Base-by-base conservation (phyloP, 2,797 vertebrate genomes). In the Sebastes diaconus region DNA sequence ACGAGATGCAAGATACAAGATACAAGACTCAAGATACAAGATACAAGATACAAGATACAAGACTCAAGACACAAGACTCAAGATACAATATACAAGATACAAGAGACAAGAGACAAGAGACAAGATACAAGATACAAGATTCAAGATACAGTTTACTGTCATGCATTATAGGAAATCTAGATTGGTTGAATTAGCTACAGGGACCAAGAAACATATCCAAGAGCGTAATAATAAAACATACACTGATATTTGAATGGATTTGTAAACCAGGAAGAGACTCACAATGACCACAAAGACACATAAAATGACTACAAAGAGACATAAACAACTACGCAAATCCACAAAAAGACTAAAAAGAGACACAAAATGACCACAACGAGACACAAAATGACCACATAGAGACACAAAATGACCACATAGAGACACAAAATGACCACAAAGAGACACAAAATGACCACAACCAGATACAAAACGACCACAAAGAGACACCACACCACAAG, bases 401-500 rank as follows among this genome's bases (percentile, higher is more conserved):
- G 18, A 46, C 2, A 18, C 16, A 18, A 46, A 18, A 46, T 6
- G 4, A 39, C 36, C 6, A 34, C 4, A 39, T 4, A 39, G 13
- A 39, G 1, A 34, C 9, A 36, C 0, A 42, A 42, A 46, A 46
- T 16, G 13, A 46, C 39, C 0, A 50, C 39, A 50, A 50, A 4
- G 18, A 24, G 22, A 24, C 22, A 24, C 22, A 24, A 50, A 18
- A 46, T 1, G 42, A 46, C 42, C 5, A 14, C 5, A 2, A 3
- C 0, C 4, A 12, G 11, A 36, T 0, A 46, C 1, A 46, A 46
- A 6, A 39, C 1, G 12, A 39, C 13, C 1, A 39, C 36, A 14
- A 6, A 0, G 12, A 14, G 13, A 42, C 39, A n/a, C n/a, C n/a
- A n/a, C n/a, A n/a, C n/a, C n/a, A n/a, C n/a, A n/a, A n/a, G n/a